These are phyloP conservation scores for Mayetiola destructor DNA, from an alignment of 2,888 invertebrate genomes.

Conservation along the genomic window DNA sequence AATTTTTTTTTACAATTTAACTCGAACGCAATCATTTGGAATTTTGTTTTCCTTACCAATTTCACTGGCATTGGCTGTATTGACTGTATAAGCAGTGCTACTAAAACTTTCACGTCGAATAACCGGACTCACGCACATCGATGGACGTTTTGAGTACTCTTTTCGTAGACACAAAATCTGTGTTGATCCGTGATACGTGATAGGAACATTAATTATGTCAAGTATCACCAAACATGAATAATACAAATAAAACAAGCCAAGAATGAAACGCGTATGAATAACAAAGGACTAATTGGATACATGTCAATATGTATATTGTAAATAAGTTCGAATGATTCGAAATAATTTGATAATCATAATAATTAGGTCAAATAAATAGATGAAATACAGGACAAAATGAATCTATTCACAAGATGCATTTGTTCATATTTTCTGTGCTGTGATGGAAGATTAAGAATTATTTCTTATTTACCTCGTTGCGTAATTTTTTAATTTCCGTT, in stretches of 20 bases:
- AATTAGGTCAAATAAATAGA: background rate
- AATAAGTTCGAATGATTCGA: background rate
- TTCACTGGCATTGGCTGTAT: conserved; percentile 30
- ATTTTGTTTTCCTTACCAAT: conserved; percentile 26
- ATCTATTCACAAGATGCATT: background rate
- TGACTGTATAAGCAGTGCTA: conserved; percentile 21
- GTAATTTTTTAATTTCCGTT: conserved; percentile 73
- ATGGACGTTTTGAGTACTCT: conserved; percentile 47
- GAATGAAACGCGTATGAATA: background rate
- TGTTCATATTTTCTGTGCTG: background rate
- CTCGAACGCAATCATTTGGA: background rate
- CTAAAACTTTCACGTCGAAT: conserved; percentile 23
- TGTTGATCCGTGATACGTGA: background rate
- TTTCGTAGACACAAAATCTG: conserved; percentile 59
- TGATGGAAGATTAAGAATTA: background rate
- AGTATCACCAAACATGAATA: too few relatives aligned
- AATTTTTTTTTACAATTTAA: background rate
- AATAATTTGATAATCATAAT: background rate
- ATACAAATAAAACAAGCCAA: too few relatives aligned
- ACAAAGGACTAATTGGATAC: background rate
- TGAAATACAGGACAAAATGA: background rate
- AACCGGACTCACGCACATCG: conserved; percentile 29
- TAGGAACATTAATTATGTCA: background rate
- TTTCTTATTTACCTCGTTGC: conserved; percentile 58
- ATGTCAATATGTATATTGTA: background rate